Conservation (phyloP, 1,140 invertebrate species). For the Hylaeus anthracinus region DNA sequence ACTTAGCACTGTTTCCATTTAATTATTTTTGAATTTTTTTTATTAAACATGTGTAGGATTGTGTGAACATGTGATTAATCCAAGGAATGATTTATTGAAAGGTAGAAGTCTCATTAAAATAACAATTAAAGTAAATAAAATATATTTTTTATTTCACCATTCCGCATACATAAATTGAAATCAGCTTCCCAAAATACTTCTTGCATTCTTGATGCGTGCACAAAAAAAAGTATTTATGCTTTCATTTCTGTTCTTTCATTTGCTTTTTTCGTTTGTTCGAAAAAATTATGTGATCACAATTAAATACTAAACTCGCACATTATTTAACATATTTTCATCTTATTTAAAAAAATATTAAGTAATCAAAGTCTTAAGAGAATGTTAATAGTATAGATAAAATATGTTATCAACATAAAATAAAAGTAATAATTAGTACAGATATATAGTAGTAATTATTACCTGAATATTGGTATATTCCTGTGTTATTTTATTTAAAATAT, state of each 20-base stretch:
- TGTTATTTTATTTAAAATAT: neutral
- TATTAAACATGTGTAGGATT: neutral
- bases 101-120: conserved; percentile 29
- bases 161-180: conserved; percentile 1
- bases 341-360: neutral
- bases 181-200: neutral
- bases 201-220: neutral
- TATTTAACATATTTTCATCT: conserved; percentile 3
- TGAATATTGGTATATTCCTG: neutral
- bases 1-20: conserved; percentile 28
- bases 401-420: conserved; percentile 23
- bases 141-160: conserved; percentile 4
- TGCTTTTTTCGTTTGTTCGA: neutral
- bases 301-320: conserved; percentile 26
- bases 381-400: conserved; percentile 18
- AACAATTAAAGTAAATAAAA: conserved; percentile 9
- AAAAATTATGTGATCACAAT: conserved; percentile 37
- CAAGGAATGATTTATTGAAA: conserved; percentile 14
- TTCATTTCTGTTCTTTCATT: neutral
- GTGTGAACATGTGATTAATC: neutral
- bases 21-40: neutral
- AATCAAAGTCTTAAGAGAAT: conserved; percentile 7
- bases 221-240: neutral
- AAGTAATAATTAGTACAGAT: conserved; percentile 18
- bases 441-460: conserved; percentile 6